Evolutionary conservation across 2,797 vertebrate genomes (phyloP).

Genomic region (Denticeps clupeoides): DNA sequence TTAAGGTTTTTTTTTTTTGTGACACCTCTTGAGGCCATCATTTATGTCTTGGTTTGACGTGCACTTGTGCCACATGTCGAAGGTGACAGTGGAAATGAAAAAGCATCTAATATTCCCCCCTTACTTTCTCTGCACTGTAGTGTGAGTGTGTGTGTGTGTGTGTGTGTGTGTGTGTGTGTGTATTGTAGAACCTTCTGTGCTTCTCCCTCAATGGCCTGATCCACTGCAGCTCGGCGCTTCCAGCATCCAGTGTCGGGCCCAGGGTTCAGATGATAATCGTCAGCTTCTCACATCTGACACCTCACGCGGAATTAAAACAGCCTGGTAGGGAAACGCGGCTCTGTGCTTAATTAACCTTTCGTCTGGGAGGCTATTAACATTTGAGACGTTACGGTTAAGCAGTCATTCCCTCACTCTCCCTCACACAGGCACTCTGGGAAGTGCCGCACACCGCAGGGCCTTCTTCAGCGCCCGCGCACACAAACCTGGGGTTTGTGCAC

Average conservation of each 20-base stretch:
- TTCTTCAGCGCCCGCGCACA: background rate
- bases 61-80: too few relatives aligned
- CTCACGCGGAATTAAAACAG: slow-evolving; percentile 25
- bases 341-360: slow-evolving; percentile 41
- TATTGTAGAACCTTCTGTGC: too few relatives aligned
- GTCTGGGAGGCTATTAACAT: slow-evolving; percentile 34
- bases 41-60: too few relatives aligned
- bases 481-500: too few relatives aligned
- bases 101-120: too few relatives aligned
- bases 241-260: slow-evolving; percentile 15
- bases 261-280: slow-evolving; percentile 31
- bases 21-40: too few relatives aligned
- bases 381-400: slow-evolving; percentile 12
- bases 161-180: slow-evolving; percentile 2
- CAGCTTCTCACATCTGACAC: slow-evolving; percentile 17
- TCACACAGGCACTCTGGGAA: background rate
- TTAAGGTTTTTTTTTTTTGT: slow-evolving; percentile 41
- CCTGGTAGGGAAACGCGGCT: slow-evolving; percentile 12
- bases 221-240: background rate
- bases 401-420: background rate
- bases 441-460: too few relatives aligned
- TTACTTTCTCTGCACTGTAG: slow-evolving; percentile 15
- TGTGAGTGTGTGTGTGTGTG: background rate
- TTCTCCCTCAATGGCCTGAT: too few relatives aligned
- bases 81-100: too few relatives aligned